Base-by-base conservation (phyloP, 1,140 invertebrate genomes). In the Radopholus similis region DNA sequence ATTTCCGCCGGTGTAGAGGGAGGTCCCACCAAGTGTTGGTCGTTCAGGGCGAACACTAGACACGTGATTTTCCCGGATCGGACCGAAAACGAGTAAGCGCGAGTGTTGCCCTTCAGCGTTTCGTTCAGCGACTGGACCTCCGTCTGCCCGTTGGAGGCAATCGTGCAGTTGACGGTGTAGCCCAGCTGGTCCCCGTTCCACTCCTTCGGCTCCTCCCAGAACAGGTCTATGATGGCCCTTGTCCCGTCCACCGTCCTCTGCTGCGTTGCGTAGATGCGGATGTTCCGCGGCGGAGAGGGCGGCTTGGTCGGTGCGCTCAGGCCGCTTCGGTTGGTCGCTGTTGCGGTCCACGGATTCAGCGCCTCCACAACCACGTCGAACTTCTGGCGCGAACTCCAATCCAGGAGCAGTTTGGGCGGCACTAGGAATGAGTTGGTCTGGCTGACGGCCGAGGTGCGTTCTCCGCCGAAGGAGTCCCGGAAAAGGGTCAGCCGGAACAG, bases 141-240 rank as follows among this genome's bases (percentile, higher is more conserved):
- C 5, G 42, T 1, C 42, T 4, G 47, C 47, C 23, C 47, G 15
- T 21, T 51, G 47, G 47, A 21, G 0, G 30, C 47, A 51, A 51
- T 51, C 8, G 76, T 71, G 49, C 78, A 80, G 44, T 80, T 83
- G 8, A 83, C 77, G 6, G 68, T 67, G 56, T 78, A 79, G 21
- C 78, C 80, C 8, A 81, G 65, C 63, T 70, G 69, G 28, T 82
- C 78, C 5, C 78, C 78, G 66, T 81, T 81, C 78, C 81, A 83
- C 58, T 81, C 81, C 4, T 26, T 42, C 6, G 78, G 78, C 34
- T 81, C 71, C 55, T 73, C 70, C 78, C 78, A 81, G 64, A 81
- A 83, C 30, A 81, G 66, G 49, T 81, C 74, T 51, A 81, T 83
- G 8, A 83, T 72, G n/a, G 78, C 78, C 38, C 78, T 51, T 28